Evolutionary conservation across 2,888 invertebrate species (phyloP), one percentile per base, ranked within the genome.

Genomic region (Phengaris alcon): DNA sequence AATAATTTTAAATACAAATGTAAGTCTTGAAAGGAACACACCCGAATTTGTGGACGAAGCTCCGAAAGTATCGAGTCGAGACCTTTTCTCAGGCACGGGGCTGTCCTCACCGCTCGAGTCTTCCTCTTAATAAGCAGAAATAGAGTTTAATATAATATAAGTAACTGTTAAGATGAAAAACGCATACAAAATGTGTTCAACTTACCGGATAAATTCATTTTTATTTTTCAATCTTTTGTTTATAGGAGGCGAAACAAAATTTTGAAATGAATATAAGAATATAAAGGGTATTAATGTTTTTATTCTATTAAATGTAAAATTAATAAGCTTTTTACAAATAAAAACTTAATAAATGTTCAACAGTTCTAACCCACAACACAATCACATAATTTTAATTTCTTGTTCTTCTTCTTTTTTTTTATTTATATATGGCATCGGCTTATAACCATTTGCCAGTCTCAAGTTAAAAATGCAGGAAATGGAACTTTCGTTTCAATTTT

Each of bases 11-110:
- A 46, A 35, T 22, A 68, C 59, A 75, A 73, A 73, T 35, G 35
- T 35, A 35, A 35, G 2, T 70, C 15, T 73, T 69, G 12, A 75
- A 75, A 69, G 13, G 9, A 59, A 80, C 82, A 79, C 77, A 93
- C 93, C 87, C 79, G 92, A 92, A 68, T 91, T 90, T n/a, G 90
- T 91, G 51, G 93, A 92, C 48, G 91, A 90, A 72, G 91, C 89
- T 64, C 89, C 90, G 78, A 84, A 88, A 9, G 91, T 91, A 77
- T 93, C 87, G 2, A 86, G 79, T 75, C 93, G 84, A 4, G 82
- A 78, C 52, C 91, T 85, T 81, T 93, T 93, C 2, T 86, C 86
- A 57, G 91, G 85, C 12, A 84, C 79, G 52, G 85, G 76, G 77
- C 84, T 84, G 77, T 88, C 91, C 80, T 89, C 90, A 78, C 91